Evolutionary conservation across 2,888 invertebrate species (phyloP).

Genomic region (Phortica magna): DNA sequence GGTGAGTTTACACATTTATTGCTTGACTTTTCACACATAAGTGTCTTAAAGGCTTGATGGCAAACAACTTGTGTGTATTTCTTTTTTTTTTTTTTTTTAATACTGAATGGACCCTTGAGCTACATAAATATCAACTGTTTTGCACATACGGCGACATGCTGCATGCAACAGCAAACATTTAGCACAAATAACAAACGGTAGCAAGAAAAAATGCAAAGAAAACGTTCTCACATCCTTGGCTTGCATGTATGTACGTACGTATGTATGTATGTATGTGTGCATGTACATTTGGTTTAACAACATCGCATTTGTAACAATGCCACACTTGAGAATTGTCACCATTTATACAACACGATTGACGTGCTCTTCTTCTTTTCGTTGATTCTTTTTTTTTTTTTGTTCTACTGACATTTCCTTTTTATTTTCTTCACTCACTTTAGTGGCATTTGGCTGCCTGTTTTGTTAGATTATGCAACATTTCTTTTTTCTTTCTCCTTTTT

Average conservation of each 20-base stretch:
- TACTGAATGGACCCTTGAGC: too few species aligned
- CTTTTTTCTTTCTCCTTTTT: not conserved
- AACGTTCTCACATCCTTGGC: too few species aligned
- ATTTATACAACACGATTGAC: not conserved
- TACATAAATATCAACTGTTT: too few species aligned
- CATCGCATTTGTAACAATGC: conserved; percentile 15
- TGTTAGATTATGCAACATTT: conserved; percentile 13
- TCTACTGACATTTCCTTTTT: not conserved
- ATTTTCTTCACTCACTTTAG: not conserved
- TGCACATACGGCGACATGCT: too few species aligned
- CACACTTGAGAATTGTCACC: conserved; percentile 25
- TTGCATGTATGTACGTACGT: too few species aligned
- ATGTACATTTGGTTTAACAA: not conserved
- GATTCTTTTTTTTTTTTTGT: not conserved
- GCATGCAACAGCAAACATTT: too few species aligned
- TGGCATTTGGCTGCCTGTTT: not conserved
- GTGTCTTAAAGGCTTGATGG: not conserved
- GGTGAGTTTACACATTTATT: conserved; percentile 62
- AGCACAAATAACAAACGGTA: too few species aligned
- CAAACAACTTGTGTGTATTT: not conserved
- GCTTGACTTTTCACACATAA: conserved; percentile 10
- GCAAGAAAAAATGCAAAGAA: too few species aligned
- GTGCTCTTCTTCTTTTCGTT: not conserved
- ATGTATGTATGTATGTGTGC: too few species aligned
- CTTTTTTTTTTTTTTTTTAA: too few species aligned